These are phyloP conservation scores for Drosophila bunnanda DNA, from an alignment of 2,888 invertebrate species.

Conservation along the genomic window DNA sequence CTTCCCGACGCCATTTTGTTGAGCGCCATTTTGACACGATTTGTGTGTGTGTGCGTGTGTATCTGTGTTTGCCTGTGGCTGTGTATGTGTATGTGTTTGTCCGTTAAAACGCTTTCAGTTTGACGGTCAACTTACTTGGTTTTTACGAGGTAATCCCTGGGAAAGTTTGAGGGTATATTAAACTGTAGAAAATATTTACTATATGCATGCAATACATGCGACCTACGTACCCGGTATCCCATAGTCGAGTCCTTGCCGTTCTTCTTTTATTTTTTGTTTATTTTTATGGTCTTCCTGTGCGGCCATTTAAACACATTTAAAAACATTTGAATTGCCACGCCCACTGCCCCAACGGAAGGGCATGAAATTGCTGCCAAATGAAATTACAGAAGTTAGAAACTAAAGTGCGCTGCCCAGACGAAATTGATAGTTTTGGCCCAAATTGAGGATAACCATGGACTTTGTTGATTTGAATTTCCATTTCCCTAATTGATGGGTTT, in stretches of 20 bases:
- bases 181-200: neutral
- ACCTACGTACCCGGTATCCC: neutral
- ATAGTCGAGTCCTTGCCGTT: neutral
- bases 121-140: conserved; percentile 30
- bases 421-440: conserved; percentile 38
- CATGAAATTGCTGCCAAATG: conserved; percentile 39
- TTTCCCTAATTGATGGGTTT: conserved; percentile 31
- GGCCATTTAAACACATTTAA: conserved; percentile 22
- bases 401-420: neutral
- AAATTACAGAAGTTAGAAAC: conserved; percentile 33
- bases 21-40: conserved; percentile 36
- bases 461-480: conserved; percentile 26
- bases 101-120: conserved; percentile 39
- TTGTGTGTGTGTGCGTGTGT: conserved; percentile 17
- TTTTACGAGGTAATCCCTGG: conserved; percentile 2
- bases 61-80: conserved; percentile 7
- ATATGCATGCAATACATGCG: neutral
- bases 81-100: conserved; percentile 16
- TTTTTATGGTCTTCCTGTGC: conserved; percentile 18
- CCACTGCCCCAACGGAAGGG: conserved; percentile 9
- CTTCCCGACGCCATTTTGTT: conserved; percentile 49
- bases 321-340: conserved; percentile 26
- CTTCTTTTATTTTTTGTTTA: neutral
- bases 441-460: conserved; percentile 25
- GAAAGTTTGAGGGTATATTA: neutral